Percentiles rank a stretch among this genome's conserved stretches.
Evolutionary conservation across 1,140 invertebrate species (phyloP).

Genomic region (Drosophila rhopaloa): DNA sequence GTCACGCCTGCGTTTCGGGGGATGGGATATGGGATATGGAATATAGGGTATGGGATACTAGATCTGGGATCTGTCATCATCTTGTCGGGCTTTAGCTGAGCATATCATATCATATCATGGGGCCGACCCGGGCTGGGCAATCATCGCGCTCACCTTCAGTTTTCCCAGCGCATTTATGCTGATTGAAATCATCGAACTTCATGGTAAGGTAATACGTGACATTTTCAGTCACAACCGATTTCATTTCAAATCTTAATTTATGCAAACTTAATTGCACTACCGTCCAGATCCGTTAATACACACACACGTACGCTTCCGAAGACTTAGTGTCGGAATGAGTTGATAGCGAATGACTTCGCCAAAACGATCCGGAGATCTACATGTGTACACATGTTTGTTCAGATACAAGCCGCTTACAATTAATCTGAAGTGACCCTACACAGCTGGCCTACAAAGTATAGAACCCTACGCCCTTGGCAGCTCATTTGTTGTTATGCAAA

Average conservation of each 20-base stretch:
- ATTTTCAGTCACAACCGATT: conserved; percentile 52
- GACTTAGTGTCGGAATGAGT: conserved; percentile 36
- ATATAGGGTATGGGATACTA: too few relatives aligned
- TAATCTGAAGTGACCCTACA: conserved; percentile 27
- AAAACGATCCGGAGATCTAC: conserved; percentile 27
- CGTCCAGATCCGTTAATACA: conserved; percentile 62
- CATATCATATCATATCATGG: conserved; percentile 17
- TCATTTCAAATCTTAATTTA: conserved; percentile 71
- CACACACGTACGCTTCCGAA: conserved; percentile 20
- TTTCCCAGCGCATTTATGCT: conserved; percentile 46
- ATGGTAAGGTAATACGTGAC: conserved; percentile 76
- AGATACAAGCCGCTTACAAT: conserved; percentile 44
- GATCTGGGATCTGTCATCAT: conserved; percentile 14
- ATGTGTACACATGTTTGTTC: conserved; percentile 6
- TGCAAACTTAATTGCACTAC: conserved; percentile 73
- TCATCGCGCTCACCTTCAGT: conserved; percentile 50
- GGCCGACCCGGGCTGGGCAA: conserved; percentile 21
- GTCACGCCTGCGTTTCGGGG: conserved; percentile 17
- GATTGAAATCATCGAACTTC: conserved; percentile 64
- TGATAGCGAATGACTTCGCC: conserved; percentile 56
- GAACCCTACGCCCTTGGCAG: conserved; percentile 41
- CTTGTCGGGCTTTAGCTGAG: background rate
- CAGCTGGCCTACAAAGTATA: conserved; percentile 29
- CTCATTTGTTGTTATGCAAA: conserved; percentile 26
- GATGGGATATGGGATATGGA: too few relatives aligned